Evolutionary conservation across 2,888 invertebrate genomes (phyloP).

Genomic region (Hydrotaea diabolus): DNA sequence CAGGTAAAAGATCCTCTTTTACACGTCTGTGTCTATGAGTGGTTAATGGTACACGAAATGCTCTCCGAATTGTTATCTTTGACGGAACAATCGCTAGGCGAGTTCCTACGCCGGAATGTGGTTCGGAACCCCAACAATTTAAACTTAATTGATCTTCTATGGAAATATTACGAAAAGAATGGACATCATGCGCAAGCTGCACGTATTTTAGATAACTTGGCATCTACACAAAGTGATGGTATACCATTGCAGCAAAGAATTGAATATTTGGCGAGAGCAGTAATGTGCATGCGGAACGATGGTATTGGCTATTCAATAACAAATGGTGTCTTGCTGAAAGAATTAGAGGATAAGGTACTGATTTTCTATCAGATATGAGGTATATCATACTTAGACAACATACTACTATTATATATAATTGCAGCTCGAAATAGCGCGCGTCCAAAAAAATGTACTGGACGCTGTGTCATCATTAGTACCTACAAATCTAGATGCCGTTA

Average conservation of each 20-base stretch:
- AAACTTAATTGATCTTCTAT: slow-evolving; percentile 89
- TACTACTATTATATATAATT: slow-evolving; percentile 40
- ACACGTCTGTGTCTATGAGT: slow-evolving; percentile 95
- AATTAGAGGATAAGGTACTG: slow-evolving; percentile 92
- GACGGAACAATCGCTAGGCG: slow-evolving; percentile 81
- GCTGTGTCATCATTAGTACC: slow-evolving; percentile 82
- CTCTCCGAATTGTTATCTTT: slow-evolving; percentile 85
- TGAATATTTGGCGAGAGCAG: slow-evolving; percentile 94
- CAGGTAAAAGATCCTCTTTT: slow-evolving; percentile 91
- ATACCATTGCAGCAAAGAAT: slow-evolving; percentile 90
- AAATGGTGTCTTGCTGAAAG: slow-evolving; percentile 90
- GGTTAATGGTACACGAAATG: slow-evolving; percentile 91
- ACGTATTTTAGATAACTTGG: slow-evolving; percentile 92
- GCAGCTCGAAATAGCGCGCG: slow-evolving; percentile 90
- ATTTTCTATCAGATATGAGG: not conserved
- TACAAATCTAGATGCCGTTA: slow-evolving; percentile 82
- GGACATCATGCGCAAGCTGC: slow-evolving; percentile 96
- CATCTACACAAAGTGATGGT: slow-evolving; percentile 85
- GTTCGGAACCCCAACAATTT: slow-evolving; percentile 83
- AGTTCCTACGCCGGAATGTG: slow-evolving; percentile 80
- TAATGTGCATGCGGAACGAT: slow-evolving; percentile 96
- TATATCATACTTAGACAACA: not conserved
- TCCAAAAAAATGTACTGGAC: slow-evolving; percentile 88
- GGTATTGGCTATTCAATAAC: slow-evolving; percentile 87
- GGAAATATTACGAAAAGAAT: slow-evolving; percentile 97